Percentiles rank a stretch among this genome's conserved stretches.
Conservation (phyloP, 1,140 invertebrate genomes). For the Apis florea region DNA sequence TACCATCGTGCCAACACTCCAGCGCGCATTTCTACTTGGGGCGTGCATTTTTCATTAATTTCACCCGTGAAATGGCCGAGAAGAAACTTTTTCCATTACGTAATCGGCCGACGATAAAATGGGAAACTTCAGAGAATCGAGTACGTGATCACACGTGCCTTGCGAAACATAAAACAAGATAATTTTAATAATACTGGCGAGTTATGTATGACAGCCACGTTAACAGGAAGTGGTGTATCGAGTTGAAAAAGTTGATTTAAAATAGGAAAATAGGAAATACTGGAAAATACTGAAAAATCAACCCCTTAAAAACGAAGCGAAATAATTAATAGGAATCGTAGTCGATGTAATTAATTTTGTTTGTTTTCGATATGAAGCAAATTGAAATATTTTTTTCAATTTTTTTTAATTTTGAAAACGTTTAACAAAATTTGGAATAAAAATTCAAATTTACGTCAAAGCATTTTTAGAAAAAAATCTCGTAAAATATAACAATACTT, state of each 20-base stretch:
- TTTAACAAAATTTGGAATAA: neutral
- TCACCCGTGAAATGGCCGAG: too few relatives aligned
- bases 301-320: neutral
- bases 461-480: too few relatives aligned
- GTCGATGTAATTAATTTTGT: neutral
- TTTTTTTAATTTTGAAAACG: neutral
- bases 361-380: neutral
- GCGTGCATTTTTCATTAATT: neutral
- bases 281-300: neutral
- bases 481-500: too few relatives aligned
- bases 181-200: conserved; percentile 14
- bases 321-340: conserved; percentile 7
- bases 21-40: neutral
- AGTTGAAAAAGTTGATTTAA: neutral
- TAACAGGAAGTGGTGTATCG: conserved; percentile 20
- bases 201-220: conserved; percentile 18
- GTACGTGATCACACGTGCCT: neutral
- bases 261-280: conserved; percentile 3
- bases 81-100: neutral
- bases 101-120: neutral
- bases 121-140: neutral
- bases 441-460: too few relatives aligned
- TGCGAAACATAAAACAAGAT: conserved; percentile 1
- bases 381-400: neutral
- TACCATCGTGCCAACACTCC: neutral